Conservation (phyloP, 2,888 invertebrate species). For the Epinotia nisella region DNA sequence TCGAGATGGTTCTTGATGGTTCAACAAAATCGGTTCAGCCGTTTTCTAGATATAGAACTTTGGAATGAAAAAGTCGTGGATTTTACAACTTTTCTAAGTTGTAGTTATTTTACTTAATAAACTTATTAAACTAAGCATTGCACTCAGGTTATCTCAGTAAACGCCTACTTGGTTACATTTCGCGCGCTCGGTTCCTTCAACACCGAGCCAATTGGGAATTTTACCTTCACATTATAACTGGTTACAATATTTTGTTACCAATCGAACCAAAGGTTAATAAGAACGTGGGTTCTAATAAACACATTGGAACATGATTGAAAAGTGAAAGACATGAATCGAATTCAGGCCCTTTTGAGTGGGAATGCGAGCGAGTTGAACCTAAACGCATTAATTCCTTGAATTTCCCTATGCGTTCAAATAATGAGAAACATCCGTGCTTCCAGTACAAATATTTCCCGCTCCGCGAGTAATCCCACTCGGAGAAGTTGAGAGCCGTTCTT, state of each 20-base stretch:
- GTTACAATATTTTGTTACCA: neutral
- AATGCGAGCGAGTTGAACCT: neutral
- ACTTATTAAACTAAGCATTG: no score
- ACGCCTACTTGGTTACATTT: no score
- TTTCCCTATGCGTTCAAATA: constrained; percentile 6
- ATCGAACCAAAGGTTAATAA: neutral
- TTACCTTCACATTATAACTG: neutral
- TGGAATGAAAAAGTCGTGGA: no score
- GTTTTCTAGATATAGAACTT: no score
- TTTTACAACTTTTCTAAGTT: no score
- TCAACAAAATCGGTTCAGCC: no score
- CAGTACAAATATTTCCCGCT: constrained; percentile 23
- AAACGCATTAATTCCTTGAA: neutral
- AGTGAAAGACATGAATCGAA: no score
- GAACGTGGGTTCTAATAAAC: no score
- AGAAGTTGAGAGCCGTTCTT: constrained; percentile 49
- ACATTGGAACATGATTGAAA: no score
- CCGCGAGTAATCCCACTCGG: constrained; percentile 47
- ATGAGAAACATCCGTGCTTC: constrained; percentile 22
- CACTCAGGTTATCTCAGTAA: no score
- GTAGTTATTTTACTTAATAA: no score
- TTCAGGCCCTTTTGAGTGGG: neutral
- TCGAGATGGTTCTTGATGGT: no score
- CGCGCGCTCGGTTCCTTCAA: neutral
- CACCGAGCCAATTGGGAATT: neutral